These are phyloP conservation scores for Gopherus flavomarginatus DNA, from an alignment of 2,113 vertebrate species.

Conservation along the genomic window DNA sequence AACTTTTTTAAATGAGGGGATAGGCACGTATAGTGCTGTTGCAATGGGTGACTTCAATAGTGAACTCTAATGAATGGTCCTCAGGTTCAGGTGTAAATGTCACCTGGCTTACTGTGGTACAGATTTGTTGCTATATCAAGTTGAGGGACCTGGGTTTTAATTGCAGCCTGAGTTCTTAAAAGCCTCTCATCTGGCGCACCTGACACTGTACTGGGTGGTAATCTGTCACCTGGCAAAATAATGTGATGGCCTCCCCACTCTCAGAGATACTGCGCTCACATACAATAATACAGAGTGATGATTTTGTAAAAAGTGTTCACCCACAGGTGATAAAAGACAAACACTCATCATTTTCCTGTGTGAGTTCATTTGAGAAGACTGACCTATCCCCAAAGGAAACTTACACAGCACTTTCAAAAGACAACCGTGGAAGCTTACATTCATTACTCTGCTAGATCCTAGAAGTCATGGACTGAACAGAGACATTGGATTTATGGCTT, in stretches of 20 bases:
- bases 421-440: no score
- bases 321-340: no score
- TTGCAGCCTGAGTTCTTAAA: not conserved
- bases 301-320: no score
- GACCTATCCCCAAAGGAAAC: no score
- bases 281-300: not conserved
- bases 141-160: not conserved
- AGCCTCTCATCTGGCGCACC: not conserved
- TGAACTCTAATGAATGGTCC: not conserved
- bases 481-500: no score
- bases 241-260: not conserved
- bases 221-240: not conserved
- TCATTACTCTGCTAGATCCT: no score
- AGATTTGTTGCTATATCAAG: not conserved
- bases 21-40: not conserved
- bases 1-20: not conserved
- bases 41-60: not conserved
- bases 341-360: no score
- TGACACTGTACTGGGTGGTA: not conserved
- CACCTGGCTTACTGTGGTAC: not conserved
- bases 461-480: no score
- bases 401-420: no score
- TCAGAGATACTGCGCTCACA: not conserved
- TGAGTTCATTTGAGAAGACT: no score
- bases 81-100: not conserved